Evolutionary conservation across 2,888 invertebrate genomes (phyloP).

Genomic region (Tipula unca): DNA sequence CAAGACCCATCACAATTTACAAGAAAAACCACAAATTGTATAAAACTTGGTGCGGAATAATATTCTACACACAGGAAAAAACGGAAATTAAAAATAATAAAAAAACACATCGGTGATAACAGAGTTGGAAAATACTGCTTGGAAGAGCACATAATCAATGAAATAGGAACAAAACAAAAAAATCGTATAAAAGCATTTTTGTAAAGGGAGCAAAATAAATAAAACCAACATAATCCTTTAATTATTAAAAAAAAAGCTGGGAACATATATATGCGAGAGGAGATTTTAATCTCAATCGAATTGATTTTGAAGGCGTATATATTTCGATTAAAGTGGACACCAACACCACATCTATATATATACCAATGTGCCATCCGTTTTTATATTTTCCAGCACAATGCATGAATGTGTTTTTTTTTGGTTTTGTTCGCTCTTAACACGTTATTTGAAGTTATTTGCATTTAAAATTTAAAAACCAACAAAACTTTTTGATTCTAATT

Average conservation of each 20-base stretch:
- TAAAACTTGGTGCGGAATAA: background rate
- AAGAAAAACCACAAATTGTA: background rate
- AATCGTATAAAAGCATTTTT: too few relatives aligned
- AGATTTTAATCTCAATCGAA: background rate
- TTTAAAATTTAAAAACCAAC: background rate
- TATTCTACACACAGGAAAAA: background rate
- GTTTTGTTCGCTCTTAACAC: background rate
- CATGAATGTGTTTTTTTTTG: background rate
- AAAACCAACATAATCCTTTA: background rate
- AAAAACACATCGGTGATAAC: background rate
- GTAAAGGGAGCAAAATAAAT: background rate
- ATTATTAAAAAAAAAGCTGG: background rate
- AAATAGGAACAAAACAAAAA: background rate
- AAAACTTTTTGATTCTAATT: background rate
- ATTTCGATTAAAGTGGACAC: background rate
- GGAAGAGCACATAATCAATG: background rate
- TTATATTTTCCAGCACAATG: background rate
- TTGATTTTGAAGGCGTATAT: background rate
- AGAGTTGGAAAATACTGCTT: background rate
- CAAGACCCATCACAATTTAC: background rate
- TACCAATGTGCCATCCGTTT: background rate
- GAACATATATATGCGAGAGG: background rate
- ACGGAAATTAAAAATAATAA: conserved; percentile 14
- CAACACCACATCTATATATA: background rate
- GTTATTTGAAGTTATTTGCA: background rate